Evolutionary conservation across 92 coral and sea anemone genomes (phyloP).

Genomic region (Phenganax stokvisi): DNA sequence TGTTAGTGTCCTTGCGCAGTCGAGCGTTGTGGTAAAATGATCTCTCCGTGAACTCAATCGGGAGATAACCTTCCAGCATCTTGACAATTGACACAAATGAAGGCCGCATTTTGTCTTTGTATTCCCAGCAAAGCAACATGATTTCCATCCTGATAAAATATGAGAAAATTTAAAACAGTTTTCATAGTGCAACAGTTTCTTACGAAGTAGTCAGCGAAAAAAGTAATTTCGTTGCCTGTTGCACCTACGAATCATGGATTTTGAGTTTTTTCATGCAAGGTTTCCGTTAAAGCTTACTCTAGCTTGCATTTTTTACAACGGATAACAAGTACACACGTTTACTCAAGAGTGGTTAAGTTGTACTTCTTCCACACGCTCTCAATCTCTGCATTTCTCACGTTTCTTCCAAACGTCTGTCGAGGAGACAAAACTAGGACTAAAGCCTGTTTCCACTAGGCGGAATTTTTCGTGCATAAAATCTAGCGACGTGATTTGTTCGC

Average conservation of each 20-base stretch:
- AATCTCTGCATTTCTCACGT: too few species aligned
- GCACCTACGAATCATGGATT: neutral
- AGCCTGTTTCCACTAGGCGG: too few species aligned
- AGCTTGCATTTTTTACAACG: too few species aligned
- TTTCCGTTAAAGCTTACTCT: too few species aligned
- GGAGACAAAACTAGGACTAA: too few species aligned
- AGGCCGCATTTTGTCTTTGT: conserved; percentile 72
- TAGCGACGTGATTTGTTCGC: too few species aligned
- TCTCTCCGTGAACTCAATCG: conserved; percentile 54
- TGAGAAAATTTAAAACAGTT: neutral
- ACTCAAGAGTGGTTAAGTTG: too few species aligned
- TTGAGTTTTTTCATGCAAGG: neutral
- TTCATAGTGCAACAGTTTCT: neutral
- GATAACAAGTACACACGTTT: too few species aligned
- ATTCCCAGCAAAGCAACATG: conserved; percentile 86
- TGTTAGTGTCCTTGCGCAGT: conserved; percentile 45
- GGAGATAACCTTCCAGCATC: conserved; percentile 56
- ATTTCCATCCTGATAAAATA: conserved; percentile 56
- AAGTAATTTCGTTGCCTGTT: too few species aligned
- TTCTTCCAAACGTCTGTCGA: too few species aligned
- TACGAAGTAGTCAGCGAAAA: neutral
- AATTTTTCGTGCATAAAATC: too few species aligned
- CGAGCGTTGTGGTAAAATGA: conserved; percentile 82
- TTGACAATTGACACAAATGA: conserved; percentile 71
- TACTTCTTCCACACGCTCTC: too few species aligned